These are phyloP conservation scores for Camponotus vicinus DNA, from an alignment of 1,140 invertebrate genomes.

Conservation along the genomic window DNA sequence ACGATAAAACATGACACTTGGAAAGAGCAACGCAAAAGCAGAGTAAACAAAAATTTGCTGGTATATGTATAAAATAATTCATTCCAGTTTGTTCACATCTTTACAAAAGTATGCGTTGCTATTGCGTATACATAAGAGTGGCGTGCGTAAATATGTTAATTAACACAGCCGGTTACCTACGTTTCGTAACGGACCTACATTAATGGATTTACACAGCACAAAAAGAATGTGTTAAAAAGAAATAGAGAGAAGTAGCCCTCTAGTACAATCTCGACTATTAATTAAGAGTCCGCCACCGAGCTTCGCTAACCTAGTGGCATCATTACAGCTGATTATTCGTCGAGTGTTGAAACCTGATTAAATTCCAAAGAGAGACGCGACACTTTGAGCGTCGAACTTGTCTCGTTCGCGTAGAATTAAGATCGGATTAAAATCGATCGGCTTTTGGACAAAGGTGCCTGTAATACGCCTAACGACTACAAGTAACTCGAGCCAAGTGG, in stretches of 20 bases:
- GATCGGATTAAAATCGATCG: slow-evolving; percentile 20
- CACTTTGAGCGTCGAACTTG: not conserved
- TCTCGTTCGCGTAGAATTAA: slow-evolving; percentile 1
- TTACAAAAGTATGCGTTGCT: slow-evolving; percentile 4
- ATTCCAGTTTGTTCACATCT: not conserved
- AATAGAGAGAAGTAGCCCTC: not conserved
- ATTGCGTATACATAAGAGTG: slow-evolving; percentile 15
- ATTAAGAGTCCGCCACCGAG: slow-evolving; percentile 14
- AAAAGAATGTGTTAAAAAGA: not conserved
- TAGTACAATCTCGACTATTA: not conserved
- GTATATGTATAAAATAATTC: not conserved
- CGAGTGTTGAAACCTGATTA: not conserved
- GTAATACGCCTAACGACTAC: slow-evolving; percentile 13
- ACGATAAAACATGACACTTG: not conserved
- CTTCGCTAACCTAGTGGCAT: slow-evolving; percentile 29
- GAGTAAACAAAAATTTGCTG: not conserved
- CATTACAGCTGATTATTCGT: slow-evolving; percentile 36
- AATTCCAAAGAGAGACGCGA: not conserved
- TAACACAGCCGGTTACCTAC: slow-evolving; percentile 30
- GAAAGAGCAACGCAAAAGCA: no score
- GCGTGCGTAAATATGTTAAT: slow-evolving; percentile 21
- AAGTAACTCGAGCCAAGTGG: slow-evolving; percentile 6
- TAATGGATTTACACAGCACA: slow-evolving; percentile 10
- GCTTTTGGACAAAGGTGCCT: not conserved
- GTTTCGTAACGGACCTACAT: slow-evolving; percentile 10